Base-by-base conservation (phyloP, 1,140 invertebrate species). In the Trichomalopsis sarcophagae region DNA sequence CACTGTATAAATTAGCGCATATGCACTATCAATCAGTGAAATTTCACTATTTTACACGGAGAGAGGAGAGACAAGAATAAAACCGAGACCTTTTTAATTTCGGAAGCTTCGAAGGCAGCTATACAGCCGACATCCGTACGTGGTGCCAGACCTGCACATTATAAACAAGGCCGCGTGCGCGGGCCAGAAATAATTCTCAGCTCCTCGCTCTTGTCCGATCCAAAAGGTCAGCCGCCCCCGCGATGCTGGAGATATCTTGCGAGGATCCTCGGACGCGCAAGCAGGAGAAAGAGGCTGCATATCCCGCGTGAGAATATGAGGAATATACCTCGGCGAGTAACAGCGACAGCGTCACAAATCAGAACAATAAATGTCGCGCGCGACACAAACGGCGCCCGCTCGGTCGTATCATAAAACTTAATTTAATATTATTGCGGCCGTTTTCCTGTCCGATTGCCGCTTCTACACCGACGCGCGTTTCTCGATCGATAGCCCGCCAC, bases 351-450 rank as follows among this genome's bases (percentile, higher is more conserved):
- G 27, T 85, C 74, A 77, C 80, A 85, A 85, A 85, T 82, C 80
- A 81, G 71, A 71, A 71, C 74, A 77, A 71, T 85, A 82, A 85
- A 85, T 36, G 73, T 82, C 74, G 27, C 23, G 4, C 30, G 23
- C 27, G 44, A 74, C 40, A 76, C 27, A 27, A 68, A 68, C 30
- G 78, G 36, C 50, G 30, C 3, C 17, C 50, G 30, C 21, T 62
- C 9, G 33, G 27, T 23, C 36, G 71, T 86, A 84, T 87, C 89
- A 87, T 88, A 87, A 89, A 90, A 89, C 86, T 90, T 88, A 89
- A 90, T 90, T 87, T 88, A 88, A 89, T 88, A 87, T 86, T 82
- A 87, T 84, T 86, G 87, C 66, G 84, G 86, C 55, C 73, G 80
- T 87, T 81, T 78, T 40, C 66, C n/a, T 68, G 40, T 71, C 55